Evolutionary conservation across 2,113 vertebrate genomes (phyloP).

Genomic region (Strix uralensis): DNA sequence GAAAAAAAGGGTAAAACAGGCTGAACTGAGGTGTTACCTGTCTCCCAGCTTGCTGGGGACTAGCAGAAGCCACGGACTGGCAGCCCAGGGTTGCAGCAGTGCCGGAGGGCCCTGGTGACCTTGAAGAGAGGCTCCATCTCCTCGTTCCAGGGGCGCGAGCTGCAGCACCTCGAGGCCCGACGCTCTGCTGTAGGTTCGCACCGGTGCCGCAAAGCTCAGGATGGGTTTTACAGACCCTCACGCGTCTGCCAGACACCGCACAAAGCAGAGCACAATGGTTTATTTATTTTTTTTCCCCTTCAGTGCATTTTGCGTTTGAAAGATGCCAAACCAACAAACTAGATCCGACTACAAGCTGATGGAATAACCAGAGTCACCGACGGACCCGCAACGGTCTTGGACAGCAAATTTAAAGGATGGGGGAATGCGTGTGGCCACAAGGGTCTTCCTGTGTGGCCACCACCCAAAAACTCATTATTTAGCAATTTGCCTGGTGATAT

Average conservation of each 20-base stretch:
- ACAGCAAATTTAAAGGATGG: background rate
- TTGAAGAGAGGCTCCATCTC: background rate
- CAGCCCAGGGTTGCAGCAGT: background rate
- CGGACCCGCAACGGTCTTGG: accelerated
- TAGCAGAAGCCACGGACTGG: background rate
- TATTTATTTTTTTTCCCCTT: background rate
- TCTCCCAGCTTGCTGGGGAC: background rate
- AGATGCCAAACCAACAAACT: background rate
- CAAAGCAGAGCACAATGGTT: background rate
- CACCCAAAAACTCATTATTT: background rate
- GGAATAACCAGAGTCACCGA: background rate
- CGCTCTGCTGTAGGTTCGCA: accelerated
- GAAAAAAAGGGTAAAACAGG: background rate
- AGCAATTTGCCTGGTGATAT: background rate
- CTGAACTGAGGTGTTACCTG: background rate
- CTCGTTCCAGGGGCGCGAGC: accelerated
- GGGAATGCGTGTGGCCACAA: background rate
- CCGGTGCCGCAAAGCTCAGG: background rate
- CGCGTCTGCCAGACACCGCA: accelerated
- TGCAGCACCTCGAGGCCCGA: accelerated
- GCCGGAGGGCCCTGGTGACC: background rate
- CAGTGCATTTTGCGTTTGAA: accelerated
- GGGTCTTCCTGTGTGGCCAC: background rate
- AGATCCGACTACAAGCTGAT: background rate
- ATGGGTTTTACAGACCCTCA: background rate